These are phyloP conservation scores for Notoglanidium macrostoma DNA, from an alignment of 2,797 vertebrate species.

Conservation along the genomic window DNA sequence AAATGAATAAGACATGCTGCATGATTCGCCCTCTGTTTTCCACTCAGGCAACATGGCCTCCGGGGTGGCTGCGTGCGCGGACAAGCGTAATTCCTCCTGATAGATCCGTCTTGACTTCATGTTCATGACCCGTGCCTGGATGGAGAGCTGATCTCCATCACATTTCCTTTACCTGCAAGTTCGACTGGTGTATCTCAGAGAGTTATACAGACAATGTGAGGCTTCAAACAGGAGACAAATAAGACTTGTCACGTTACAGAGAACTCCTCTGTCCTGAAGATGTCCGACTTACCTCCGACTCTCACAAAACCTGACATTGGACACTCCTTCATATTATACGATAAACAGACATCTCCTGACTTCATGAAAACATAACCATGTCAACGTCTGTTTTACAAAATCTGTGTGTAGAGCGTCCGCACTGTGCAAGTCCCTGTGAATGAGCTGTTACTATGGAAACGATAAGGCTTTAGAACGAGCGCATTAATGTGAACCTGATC, in stretches of 20 bases:
- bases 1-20: slow-evolving; percentile 50
- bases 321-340: neutral
- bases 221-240: neutral
- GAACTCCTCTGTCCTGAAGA: neutral
- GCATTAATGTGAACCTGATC: neutral
- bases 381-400: neutral
- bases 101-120: slow-evolving; percentile 40
- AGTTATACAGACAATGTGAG: neutral
- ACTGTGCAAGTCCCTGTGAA: neutral
- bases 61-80: neutral
- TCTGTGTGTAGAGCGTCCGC: neutral
- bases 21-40: slow-evolving; percentile 23
- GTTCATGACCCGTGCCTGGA: slow-evolving; percentile 27
- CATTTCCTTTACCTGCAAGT: slow-evolving; percentile 2
- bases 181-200: neutral
- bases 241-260: neutral
- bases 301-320: neutral
- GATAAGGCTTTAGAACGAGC: neutral
- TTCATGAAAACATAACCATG: neutral
- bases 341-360: neutral
- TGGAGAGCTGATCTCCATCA: slow-evolving; percentile 22
- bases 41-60: slow-evolving; percentile 24
- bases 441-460: neutral
- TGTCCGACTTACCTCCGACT: too few species aligned
- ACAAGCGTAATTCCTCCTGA: slow-evolving; percentile 14